Evolutionary conservation across 2,797 vertebrate species (phyloP).

Genomic region (Danio jaintianensis): DNA sequence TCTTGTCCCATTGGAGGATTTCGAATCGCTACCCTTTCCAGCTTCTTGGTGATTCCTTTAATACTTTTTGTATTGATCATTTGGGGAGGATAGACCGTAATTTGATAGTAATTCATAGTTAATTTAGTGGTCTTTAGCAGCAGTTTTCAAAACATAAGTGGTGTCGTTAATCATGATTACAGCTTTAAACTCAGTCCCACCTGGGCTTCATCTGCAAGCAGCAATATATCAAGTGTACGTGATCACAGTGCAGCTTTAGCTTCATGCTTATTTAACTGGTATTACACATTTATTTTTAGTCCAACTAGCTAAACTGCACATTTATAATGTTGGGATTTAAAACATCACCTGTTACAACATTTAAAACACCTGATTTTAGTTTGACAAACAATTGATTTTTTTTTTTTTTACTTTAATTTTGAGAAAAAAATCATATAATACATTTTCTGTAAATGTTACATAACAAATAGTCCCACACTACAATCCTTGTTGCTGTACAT

Average conservation of each 20-base stretch:
- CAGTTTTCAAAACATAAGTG: constrained; percentile 7
- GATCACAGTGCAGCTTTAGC: not conserved
- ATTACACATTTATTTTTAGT: not conserved
- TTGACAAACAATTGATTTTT: not conserved
- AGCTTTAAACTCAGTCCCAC: not conserved
- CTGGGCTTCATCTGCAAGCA: constrained; percentile 4
- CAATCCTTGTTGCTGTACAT: not conserved
- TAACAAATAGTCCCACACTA: not conserved
- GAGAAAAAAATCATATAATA: not conserved
- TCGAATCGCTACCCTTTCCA: not conserved
- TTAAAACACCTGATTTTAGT: not conserved
- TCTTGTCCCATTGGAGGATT: not conserved
- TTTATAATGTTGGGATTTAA: not conserved
- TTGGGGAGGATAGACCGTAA: not conserved
- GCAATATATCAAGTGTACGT: not conserved
- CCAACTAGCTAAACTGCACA: not conserved
- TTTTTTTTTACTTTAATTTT: too few relatives aligned
- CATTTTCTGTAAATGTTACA: not conserved
- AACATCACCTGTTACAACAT: not conserved
- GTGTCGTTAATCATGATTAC: not conserved
- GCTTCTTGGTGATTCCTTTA: not conserved
- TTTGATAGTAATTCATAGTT: constrained; percentile 13
- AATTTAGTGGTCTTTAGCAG: constrained; percentile 23
- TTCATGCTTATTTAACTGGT: not conserved
- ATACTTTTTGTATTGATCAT: not conserved